Base-by-base conservation (phyloP, 1,140 invertebrate species). In the Drosophila yakuba region DNA sequence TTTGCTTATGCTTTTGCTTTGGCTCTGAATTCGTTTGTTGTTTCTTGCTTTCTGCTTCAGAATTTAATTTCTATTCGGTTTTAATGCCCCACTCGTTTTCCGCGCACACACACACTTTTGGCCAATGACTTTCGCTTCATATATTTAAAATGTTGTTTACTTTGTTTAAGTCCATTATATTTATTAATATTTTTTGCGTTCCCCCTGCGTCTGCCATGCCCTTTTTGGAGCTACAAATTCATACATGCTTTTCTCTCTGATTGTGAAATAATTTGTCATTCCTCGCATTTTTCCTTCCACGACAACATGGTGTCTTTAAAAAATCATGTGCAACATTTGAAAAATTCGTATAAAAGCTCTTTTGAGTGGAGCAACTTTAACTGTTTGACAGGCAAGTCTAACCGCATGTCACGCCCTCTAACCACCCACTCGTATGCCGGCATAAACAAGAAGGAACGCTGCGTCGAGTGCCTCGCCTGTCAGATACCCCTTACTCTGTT, bases 121-220 rank as follows among this genome's bases (percentile, higher is more conserved):
- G 58, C 43, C 76, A 52, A 39, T 51, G 50, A 41, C 58, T 79
- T 62, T 74, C 43, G 45, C 39, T 55, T 73, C 88, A 88, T 88
- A 88, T 79, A 73, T 79, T 82, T 52, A 69, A 78, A 86, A 82
- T 25, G 25, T 25, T 25, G 25, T 4, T 25, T 25, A 25, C 0
- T 82, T 79, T 75, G 75, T 88, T 82, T 78, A 64, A 71, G 56
- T 73, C 82, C 81, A 86, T 88, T 86, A 85, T 86, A 88, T 82
- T 75, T 81, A 75, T 58, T 60, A 60, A 78, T 71, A 73, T 36
- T 51, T 25, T 72, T 39, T 60, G 50, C 36, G 32, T 32, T 50
- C 38, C n/a, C n/a, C 52, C 43, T 64, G 57, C 44, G n/a, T 52
- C 32, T 17, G 14, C 3, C 7, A 35, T 32, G 28, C 54, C 38